Conservation (phyloP, 1,140 invertebrate genomes). For the Rhagoletis pomonella region DNA sequence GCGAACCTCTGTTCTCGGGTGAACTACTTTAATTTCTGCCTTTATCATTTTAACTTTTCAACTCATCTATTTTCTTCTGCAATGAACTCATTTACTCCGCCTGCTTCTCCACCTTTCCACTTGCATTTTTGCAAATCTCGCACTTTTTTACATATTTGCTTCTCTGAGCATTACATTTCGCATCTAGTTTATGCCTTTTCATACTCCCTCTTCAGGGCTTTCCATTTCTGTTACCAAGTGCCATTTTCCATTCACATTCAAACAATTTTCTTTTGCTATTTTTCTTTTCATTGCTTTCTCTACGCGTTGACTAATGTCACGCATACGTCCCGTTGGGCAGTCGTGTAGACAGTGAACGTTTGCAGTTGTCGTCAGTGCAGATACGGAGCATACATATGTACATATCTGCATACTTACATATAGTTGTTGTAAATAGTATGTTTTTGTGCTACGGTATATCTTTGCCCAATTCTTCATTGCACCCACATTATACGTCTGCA, state of each 20-base stretch:
- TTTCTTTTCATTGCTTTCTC: background rate
- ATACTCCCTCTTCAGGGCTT: background rate
- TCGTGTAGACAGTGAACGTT: background rate
- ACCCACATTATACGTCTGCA: background rate
- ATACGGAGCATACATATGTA: background rate
- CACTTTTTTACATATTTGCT: background rate
- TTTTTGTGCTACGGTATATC: too few relatives aligned
- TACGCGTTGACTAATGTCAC: conserved; percentile 28
- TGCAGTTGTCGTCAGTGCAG: conserved; percentile 22
- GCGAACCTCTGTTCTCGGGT: background rate
- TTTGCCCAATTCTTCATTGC: too few relatives aligned
- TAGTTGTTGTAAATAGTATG: background rate
- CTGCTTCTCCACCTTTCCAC: background rate
- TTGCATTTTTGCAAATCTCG: background rate
- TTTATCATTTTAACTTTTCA: background rate
- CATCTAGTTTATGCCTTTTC: background rate
- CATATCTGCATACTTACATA: background rate
- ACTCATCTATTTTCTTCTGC: conserved; percentile 1
- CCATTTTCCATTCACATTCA: background rate
- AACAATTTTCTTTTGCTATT: background rate
- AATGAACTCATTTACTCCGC: background rate
- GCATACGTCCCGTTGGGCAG: conserved; percentile 23
- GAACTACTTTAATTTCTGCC: background rate
- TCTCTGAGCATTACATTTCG: background rate
- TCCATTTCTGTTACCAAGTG: conserved; percentile 17